Percentiles rank a stretch among this genome's conserved stretches.
Evolutionary conservation across 2,113 vertebrate genomes (phyloP).

Genomic region (Poecilia latipinna): DNA sequence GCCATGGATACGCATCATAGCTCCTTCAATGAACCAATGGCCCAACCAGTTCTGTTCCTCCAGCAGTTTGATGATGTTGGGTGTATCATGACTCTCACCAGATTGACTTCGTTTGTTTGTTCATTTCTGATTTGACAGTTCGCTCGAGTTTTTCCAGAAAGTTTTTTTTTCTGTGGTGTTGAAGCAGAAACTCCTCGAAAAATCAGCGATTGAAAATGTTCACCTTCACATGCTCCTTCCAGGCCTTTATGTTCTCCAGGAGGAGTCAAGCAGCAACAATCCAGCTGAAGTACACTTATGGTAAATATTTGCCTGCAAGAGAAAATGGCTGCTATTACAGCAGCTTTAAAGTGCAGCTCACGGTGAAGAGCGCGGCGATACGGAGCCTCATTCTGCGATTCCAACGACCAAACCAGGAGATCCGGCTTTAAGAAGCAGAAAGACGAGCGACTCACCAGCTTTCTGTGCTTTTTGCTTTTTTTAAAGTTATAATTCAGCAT

Average conservation of each 20-base stretch:
- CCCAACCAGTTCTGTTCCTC: too few species aligned
- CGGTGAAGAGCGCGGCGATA: background rate
- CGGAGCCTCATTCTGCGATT: background rate
- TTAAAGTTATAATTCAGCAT: background rate
- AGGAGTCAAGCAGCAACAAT: background rate
- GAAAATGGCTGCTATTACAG: background rate
- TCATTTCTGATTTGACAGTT: too few species aligned
- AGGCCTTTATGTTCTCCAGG: background rate
- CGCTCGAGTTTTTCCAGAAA: too few species aligned
- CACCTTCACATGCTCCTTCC: background rate
- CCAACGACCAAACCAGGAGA: background rate
- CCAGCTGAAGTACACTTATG: background rate
- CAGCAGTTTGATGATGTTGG: too few species aligned
- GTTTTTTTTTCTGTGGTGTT: background rate
- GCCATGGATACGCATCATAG: too few species aligned
- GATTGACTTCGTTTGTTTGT: too few species aligned
- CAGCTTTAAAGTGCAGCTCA: background rate
- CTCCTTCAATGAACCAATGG: too few species aligned
- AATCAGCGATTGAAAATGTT: background rate
- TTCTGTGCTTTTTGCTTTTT: background rate
- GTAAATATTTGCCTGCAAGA: background rate
- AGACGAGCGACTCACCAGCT: background rate
- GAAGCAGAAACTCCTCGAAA: background rate
- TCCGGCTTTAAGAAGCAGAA: background rate
- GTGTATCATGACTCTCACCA: too few species aligned